phyloP scores from a whole-genome alignment of 2,113 vertebrate species.

The Pterophyllum scalare region DNA sequence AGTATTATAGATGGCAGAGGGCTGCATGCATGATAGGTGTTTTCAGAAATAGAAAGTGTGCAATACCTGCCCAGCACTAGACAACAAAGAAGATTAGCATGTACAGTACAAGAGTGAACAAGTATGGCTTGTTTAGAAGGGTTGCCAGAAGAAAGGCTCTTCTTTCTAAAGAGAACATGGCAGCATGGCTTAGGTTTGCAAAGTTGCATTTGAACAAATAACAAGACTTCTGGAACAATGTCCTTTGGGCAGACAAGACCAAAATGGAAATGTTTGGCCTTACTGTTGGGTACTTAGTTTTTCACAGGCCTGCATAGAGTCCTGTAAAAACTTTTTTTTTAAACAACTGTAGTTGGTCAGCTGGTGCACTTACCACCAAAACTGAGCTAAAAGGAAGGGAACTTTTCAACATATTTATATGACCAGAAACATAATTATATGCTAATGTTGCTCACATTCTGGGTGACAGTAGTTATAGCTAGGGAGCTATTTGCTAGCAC shows the following conservation, averaged over 20 bases:
- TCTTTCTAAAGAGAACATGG: neutral
- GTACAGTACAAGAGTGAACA: neutral
- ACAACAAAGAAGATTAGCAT: neutral
- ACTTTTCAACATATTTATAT: too few relatives aligned
- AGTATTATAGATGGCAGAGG: too few relatives aligned
- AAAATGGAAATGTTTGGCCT: neutral
- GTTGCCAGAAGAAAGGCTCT: too few relatives aligned
- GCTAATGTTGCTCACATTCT: too few relatives aligned
- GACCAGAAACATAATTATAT: too few relatives aligned
- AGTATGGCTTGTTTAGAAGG: neutral
- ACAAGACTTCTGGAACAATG: neutral
- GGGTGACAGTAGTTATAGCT: too few relatives aligned
- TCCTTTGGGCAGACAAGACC: neutral
- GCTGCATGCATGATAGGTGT: neutral
- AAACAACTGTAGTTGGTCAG: too few relatives aligned
- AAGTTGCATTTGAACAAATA: neutral
- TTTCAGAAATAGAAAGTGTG: neutral
- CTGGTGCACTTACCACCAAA: too few relatives aligned
- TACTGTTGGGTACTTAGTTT: neutral
- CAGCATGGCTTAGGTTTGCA: neutral
- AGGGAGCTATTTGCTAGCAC: neutral
- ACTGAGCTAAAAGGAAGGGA: too few relatives aligned
- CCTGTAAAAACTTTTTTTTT: neutral
- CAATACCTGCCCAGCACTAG: neutral
- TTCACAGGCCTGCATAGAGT: neutral